Percentiles rank a stretch among this genome's conserved stretches.
These are phyloP conservation scores for Lacanobia wlatinum DNA, from an alignment of 2,888 invertebrate genomes.

Conservation along the genomic window DNA sequence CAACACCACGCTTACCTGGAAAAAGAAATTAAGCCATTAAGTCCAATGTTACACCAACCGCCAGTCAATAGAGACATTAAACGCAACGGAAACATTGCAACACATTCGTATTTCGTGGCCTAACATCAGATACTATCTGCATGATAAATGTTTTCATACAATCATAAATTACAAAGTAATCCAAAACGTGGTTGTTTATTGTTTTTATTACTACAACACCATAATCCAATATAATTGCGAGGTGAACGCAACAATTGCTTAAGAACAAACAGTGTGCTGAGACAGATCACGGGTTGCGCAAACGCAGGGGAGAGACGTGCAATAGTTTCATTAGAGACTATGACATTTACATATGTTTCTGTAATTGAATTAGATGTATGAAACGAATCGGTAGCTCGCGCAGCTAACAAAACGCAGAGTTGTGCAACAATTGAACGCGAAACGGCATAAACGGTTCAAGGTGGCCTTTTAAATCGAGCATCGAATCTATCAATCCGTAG, in stretches of 20 bases:
- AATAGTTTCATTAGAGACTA: constrained; percentile 75
- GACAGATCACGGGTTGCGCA: constrained; percentile 72
- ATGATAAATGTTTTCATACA: constrained; percentile 66
- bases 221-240: constrained; percentile 68
- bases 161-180: constrained; percentile 67
- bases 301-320: constrained; percentile 64
- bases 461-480: constrained; percentile 75
- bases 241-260: constrained; percentile 71
- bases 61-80: constrained; percentile 48
- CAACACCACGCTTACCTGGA: constrained; percentile 76
- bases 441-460: constrained; percentile 81
- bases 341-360: constrained; percentile 87
- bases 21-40: constrained; percentile 67
- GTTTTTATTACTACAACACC: constrained; percentile 56
- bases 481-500: constrained; percentile 74
- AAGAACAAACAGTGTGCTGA: constrained; percentile 67
- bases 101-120: constrained; percentile 59
- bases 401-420: constrained; percentile 65
- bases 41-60: constrained; percentile 55
- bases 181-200: constrained; percentile 61
- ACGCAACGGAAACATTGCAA: constrained; percentile 61
- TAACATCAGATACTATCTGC: constrained; percentile 63
- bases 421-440: constrained; percentile 76
- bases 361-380: constrained; percentile 82
- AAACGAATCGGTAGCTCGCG: constrained; percentile 78